A percentile compares a stretch with the other conserved stretches of the same genome.
phyloP scores from a whole-genome alignment of 2,113 vertebrate genomes.

The Tonatia bakeri region DNA sequence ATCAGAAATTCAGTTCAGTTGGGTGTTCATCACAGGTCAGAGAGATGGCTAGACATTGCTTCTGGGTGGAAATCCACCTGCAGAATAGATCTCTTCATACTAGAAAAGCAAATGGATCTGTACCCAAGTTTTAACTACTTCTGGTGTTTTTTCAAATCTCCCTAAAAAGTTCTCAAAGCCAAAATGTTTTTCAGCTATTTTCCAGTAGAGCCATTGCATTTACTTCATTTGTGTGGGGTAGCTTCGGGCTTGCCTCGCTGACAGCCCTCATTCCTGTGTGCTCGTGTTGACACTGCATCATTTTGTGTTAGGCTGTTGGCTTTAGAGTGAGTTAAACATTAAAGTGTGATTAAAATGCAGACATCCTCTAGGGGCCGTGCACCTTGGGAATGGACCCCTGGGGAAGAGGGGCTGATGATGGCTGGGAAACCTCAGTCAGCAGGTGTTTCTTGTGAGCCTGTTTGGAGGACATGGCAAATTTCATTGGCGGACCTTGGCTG shows the following conservation, averaged over 20 bases:
- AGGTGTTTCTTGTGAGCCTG: neutral
- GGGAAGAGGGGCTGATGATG: neutral
- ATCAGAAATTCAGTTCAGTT: neutral
- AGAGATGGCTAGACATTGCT: neutral
- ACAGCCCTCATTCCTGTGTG: accelerated
- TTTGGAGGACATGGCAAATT: neutral
- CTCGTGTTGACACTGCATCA: neutral
- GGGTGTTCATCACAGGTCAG: neutral
- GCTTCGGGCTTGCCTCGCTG: neutral
- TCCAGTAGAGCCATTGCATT: neutral
- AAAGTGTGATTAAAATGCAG: neutral
- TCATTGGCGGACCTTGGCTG: neutral
- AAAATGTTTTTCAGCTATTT: neutral
- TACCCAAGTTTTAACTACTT: neutral
- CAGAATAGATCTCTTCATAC: neutral
- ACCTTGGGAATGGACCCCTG: neutral
- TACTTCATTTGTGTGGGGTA: neutral
- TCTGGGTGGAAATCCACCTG: neutral
- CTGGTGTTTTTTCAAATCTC: neutral
- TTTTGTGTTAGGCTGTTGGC: neutral
- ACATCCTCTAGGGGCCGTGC: neutral
- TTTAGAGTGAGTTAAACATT: neutral
- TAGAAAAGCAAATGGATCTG: neutral
- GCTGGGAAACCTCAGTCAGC: accelerated
- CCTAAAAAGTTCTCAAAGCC: neutral